A percentile compares a stretch with the other conserved stretches of the same genome.
Evolutionary conservation across 2,797 vertebrate genomes (phyloP).

Genomic region (Arremon aurantiirostris): DNA sequence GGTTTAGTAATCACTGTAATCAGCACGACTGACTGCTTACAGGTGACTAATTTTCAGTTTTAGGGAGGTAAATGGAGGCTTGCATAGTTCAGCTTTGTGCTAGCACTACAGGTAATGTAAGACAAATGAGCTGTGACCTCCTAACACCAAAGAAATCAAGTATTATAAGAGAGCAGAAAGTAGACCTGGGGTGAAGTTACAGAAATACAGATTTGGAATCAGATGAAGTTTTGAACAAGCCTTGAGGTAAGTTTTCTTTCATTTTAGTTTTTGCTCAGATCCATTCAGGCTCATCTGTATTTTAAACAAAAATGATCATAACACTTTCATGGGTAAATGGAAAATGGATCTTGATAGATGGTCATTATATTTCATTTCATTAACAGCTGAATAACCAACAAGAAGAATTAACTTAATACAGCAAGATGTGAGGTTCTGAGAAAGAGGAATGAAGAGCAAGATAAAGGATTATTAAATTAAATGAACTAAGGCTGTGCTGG

Average conservation of each 20-base stretch:
- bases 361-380: conserved; percentile 30
- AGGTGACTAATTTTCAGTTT: conserved; percentile 35
- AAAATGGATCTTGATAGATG: conserved; percentile 14
- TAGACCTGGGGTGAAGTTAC: neutral
- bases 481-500: neutral
- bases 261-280: neutral
- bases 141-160: neutral
- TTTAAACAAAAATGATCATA: conserved; percentile 39
- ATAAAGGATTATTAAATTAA: conserved; percentile 32
- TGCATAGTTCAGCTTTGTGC: neutral
- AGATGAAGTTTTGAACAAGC: neutral
- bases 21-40: conserved; percentile 7
- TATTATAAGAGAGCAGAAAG: neutral
- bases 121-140: conserved; percentile 3
- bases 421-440: conserved; percentile 7
- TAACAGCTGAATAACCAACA: conserved; percentile 5
- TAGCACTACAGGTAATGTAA: neutral
- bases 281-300: neutral
- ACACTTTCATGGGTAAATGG: neutral
- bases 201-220: neutral
- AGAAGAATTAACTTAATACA: conserved; percentile 5
- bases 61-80: neutral
- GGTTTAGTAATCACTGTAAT: conserved; percentile 42
- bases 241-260: neutral
- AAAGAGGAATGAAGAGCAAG: neutral